Base-by-base conservation (phyloP, 1,140 invertebrate genomes). In the Diploscapter pachys region DNA sequence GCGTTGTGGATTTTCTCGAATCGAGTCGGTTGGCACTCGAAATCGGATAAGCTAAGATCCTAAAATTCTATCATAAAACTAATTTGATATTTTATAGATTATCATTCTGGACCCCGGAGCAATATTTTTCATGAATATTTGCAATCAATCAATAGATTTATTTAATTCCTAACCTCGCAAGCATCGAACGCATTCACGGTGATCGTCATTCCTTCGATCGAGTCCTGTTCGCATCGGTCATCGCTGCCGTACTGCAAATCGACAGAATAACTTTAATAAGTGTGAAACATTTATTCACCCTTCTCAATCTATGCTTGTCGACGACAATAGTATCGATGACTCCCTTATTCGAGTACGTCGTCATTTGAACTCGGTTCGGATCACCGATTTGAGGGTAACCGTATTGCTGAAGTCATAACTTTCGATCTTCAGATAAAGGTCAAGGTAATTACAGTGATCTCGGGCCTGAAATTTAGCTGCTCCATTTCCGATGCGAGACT, bases 351-450 rank as follows among this genome's bases (percentile, higher is more conserved):
- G 70, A 31, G 31, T 31, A 52, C 5, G 73, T 68, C n/a, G 73
- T 62, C 65, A 74, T 51, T 54, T 74, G 73, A 62, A 69, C 65
- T 13, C 64, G 62, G 3, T 53, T 52, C 4, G 73, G 63, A 31
- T 69, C 64, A 48, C 63, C 68, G 8, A 74, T 74, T 63, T 74
- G 73, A 5, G 73, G 73, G 56, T 74, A 74, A 52, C 66, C 73
- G 66, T 74, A 74, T 51, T 11, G 62, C 48, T 74, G 66, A 65
- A 66, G 31, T 31, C 31, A 31, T 31, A 31, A 31, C 31, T 31
- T 31, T 31, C 31, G 31, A 31, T 31, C 31, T 31, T 31, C 31
- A 31, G 52, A 57, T n/a, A 67, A 9, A 11, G 54, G n/a, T 57
- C 13, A 65, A 65, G 8, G 31, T 65, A 31, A 65, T 1, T n/a